Conservation (phyloP, 1,140 invertebrate species). For the Drosophila aff. region DNA sequence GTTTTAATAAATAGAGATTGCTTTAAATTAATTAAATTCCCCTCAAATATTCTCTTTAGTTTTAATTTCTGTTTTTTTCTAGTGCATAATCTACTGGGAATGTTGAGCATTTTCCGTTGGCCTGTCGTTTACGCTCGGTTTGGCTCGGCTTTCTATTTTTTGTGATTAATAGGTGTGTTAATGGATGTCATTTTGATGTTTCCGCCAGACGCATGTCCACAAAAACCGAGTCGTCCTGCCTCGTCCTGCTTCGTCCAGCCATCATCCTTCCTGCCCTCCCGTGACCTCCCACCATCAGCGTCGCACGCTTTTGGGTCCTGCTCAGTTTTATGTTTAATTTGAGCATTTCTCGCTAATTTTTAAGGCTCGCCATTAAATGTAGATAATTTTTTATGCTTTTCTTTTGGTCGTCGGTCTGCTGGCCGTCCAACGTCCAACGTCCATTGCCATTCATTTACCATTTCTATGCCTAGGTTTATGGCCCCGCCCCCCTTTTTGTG, state of each 20-base stretch:
- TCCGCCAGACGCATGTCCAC: constrained; percentile 70
- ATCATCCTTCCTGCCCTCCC: background rate
- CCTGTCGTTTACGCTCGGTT: constrained; percentile 47
- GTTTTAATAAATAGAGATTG: background rate
- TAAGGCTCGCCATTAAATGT: constrained; percentile 82
- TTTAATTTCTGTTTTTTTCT: background rate
- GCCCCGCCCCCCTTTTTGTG: constrained; percentile 27
- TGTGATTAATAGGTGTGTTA: constrained; percentile 85
- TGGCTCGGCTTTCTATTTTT: constrained; percentile 64
- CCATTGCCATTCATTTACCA: constrained; percentile 61
- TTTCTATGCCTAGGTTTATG: constrained; percentile 61
- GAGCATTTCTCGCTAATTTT: constrained; percentile 83
- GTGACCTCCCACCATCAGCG: background rate
- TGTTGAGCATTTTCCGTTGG: background rate
- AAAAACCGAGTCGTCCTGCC: constrained; percentile 24
- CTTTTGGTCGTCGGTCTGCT: constrained; percentile 4
- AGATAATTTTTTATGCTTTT: constrained; percentile 80
- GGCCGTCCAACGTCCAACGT: constrained; percentile 17
- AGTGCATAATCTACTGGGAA: constrained; percentile 6
- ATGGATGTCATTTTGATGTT: constrained; percentile 85
- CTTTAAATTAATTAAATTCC: background rate
- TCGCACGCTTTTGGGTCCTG: constrained; percentile 19
- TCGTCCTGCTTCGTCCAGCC: background rate
- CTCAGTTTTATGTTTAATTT: constrained; percentile 79
- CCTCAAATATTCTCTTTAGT: background rate